Conservation (phyloP, 1,140 invertebrate species). For the Megalopta genalis region DNA sequence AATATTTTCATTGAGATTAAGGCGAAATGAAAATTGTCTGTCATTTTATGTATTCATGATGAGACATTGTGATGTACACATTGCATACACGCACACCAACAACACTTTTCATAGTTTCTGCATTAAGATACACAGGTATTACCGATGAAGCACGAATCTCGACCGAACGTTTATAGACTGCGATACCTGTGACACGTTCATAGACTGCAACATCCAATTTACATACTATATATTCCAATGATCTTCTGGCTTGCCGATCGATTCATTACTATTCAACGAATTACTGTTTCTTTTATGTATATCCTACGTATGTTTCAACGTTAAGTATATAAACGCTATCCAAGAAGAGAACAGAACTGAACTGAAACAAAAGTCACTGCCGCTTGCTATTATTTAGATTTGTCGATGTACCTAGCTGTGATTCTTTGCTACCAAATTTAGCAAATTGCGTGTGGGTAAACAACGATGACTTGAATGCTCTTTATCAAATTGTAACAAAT, state of each 20-base stretch:
- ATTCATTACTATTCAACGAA: conserved; percentile 13
- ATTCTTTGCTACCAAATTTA: conserved; percentile 65
- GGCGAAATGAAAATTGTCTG: conserved; percentile 7
- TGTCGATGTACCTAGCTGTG: conserved; percentile 68
- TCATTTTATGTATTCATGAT: conserved; percentile 24
- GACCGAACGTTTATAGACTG: not conserved
- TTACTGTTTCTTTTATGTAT: conserved; percentile 44
- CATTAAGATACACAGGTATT: conserved; percentile 19
- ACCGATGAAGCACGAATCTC: conserved; percentile 20
- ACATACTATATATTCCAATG: conserved; percentile 25
- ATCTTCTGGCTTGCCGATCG: conserved; percentile 40
- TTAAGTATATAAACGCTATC: conserved; percentile 37
- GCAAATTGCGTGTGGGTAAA: conserved; percentile 53
- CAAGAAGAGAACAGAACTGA: conserved; percentile 39
- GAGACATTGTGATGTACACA: not conserved
- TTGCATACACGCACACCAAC: not conserved
- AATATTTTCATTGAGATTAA: conserved; percentile 31
- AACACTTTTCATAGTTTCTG: conserved; percentile 4
- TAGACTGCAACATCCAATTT: too few species aligned
- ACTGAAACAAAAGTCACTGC: conserved; percentile 58
- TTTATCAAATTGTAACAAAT: conserved; percentile 35
- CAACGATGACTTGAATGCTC: conserved; percentile 43
- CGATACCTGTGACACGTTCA: not conserved
- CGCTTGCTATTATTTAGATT: conserved; percentile 61
- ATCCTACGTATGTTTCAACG: conserved; percentile 42